Base-by-base conservation (phyloP, 1,140 invertebrate species). In the Tyrophagus putrescentiae region DNA sequence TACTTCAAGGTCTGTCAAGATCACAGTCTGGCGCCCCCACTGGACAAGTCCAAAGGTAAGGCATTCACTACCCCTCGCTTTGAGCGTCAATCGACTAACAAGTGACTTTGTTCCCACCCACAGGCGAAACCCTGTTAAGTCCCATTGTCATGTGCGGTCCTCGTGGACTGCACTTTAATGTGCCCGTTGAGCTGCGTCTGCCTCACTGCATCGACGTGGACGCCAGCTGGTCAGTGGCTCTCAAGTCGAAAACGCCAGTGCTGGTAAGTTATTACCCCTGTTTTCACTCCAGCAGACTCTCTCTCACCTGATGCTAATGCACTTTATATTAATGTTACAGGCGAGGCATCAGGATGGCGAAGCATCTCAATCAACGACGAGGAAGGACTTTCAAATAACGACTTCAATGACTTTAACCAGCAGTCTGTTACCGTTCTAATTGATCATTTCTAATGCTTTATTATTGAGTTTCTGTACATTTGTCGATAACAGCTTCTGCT, bases 71-170 rank as follows among this genome's bases (percentile, higher is more conserved):
- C 50, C 5, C 6, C 29, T 27, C 21, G 16, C 11, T 4, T 7
- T 39, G 11, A 39, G 41, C 44, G 13, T 11, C 34, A 23, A 59
- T 41, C 21, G 42, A 61, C 6, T 25, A 21, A 60, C 50, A n/a
- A 6, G 32, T 11, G 11, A 0, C 34, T 50, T 57, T 16, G 16
- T 42, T 23, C 9, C 25, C 25, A 32, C 52, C 3, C 13, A 13
- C 71, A 91, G 89, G 88, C 81, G 88, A 93, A 79, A 84, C 85
- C 39, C 80, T 93, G 73, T 76, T 92, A 53, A 90, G 86, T 68
- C 91, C 91, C 42, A 76, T 94, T 64, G 87, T 94, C 65, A 89
- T 94, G 83, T 94, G 89, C 76, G 91, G 91, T 53, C 91, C 91
- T 11, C 85, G 88, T 75, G 89, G 89, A 57, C 78, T 91, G 57